Evolutionary conservation across 2,113 vertebrate genomes (phyloP).

Genomic region (Vulpes lagopus): DNA sequence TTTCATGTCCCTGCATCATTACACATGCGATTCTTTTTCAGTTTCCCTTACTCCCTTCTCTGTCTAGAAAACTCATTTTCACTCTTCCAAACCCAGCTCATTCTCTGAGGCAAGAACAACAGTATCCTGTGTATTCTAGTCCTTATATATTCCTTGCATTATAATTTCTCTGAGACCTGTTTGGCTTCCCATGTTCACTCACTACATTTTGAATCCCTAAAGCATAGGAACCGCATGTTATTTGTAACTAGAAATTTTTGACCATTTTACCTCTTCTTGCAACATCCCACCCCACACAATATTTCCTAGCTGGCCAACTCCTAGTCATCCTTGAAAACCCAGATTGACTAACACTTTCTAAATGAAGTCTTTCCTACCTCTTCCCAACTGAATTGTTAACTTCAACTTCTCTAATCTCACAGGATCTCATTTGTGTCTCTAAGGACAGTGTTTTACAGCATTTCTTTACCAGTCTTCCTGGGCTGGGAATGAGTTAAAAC

Average conservation of each 20-base stretch:
- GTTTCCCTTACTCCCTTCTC: background rate
- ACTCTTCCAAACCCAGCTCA: background rate
- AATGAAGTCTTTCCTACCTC: background rate
- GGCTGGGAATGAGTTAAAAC: background rate
- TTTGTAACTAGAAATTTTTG: background rate
- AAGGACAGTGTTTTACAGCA: no score
- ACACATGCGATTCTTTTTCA: background rate
- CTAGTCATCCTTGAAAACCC: constrained; percentile 37
- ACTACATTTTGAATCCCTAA: background rate
- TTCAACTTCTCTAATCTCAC: background rate
- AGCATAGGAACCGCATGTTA: background rate
- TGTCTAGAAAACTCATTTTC: background rate
- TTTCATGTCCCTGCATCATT: background rate
- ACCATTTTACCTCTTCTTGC: background rate
- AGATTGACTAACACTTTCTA: background rate
- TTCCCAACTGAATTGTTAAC: background rate
- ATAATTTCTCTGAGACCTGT: background rate
- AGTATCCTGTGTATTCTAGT: background rate
- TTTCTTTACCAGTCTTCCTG: background rate
- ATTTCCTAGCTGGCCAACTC: background rate
- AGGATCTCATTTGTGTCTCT: background rate
- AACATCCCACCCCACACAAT: background rate
- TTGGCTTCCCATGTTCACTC: background rate
- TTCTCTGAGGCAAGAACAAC: background rate
- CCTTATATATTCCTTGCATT: background rate